Evolutionary conservation across 2,113 vertebrate genomes (phyloP), one percentile per base, ranked within the genome.

Genomic region (Oenanthe oenanthe): DNA sequence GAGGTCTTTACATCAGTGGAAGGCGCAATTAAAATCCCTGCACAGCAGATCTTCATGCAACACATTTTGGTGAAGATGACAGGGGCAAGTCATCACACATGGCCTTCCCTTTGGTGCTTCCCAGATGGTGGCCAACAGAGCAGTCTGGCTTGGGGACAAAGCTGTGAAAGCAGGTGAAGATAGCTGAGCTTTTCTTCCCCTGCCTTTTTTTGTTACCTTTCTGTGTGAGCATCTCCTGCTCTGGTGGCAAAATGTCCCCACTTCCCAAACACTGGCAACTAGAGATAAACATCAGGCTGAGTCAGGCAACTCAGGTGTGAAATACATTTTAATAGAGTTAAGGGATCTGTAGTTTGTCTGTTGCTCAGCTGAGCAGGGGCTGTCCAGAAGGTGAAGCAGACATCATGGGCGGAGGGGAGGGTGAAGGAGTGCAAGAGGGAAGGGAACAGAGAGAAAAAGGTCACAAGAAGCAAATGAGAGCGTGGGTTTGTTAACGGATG

Each of bases 321-420:
- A 97, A 95, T 75, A 96, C 56, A 86, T 92, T 97, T 97, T 97
- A 97, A 97, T 97, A 47, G 62, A 95, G 66, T 80, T 94, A 85
- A 79, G 86, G 96, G 95, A 85, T 92, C 94, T 92, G 68, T 89
- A 92, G 70, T 94, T 96, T 90, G 36, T 93, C 80, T 88, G 94
- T 96, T 79, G 88, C 90, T 96, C 86, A 51, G 84, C 74, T 93
- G 93, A 96, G 88, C 61, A 62, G 1, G 81, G 96, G 73, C 85
- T 85, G 76, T 94, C 75, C 83, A 80, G 78, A 79, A 94, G 84
- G 95, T 89, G 87, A 97, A 97, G 92, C 93, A 95, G 91, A 96
- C 50, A 45, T 88, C 56, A 79, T 75, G 78, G 57, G 72, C 2
- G 2, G 87, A 88, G 48, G 42, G 47, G 42, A 75, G 71, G 34